These are phyloP conservation scores for Tetranychus truncatus DNA, from an alignment of 2,888 invertebrate species.

Conservation along the genomic window DNA sequence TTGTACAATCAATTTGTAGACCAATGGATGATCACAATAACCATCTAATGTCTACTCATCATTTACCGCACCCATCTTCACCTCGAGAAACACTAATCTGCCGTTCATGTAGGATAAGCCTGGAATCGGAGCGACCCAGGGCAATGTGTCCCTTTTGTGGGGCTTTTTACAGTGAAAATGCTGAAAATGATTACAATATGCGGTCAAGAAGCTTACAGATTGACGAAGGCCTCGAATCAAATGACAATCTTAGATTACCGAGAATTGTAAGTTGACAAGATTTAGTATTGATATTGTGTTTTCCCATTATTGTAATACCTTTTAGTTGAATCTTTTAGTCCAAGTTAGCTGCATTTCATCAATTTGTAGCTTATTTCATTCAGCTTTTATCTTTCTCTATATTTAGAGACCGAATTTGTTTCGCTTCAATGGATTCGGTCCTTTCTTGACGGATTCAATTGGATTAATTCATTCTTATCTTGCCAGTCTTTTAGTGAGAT, in stretches of 20 bases:
- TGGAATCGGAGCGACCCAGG: conserved; percentile 23
- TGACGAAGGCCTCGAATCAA: background rate
- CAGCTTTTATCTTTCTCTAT: background rate
- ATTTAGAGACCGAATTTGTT: conserved; percentile 18
- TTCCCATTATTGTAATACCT: background rate
- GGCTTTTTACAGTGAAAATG: conserved; percentile 27
- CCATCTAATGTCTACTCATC: background rate
- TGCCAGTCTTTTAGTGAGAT: conserved; percentile 23
- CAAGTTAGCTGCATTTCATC: too few species aligned
- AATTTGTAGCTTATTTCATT: background rate
- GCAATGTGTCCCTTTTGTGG: conserved; percentile 30
- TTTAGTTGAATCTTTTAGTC: too few species aligned
- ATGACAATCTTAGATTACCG: conserved; percentile 24
- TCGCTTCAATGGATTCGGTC: conserved; percentile 24
- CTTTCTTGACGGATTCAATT: conserved; percentile 25
- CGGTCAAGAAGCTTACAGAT: conserved; percentile 17
- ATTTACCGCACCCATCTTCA: background rate
- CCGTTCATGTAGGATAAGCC: conserved; percentile 26
- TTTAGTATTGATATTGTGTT: background rate
- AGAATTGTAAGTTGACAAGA: conserved; percentile 24
- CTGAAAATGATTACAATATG: conserved; percentile 23
- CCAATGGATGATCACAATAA: background rate
- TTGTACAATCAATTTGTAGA: background rate
- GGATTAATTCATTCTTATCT: conserved; percentile 27
- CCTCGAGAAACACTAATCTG: conserved; percentile 18